These are phyloP conservation scores for Shinisaurus crocodilurus DNA, from an alignment of 2,113 vertebrate genomes.

Conservation along the genomic window DNA sequence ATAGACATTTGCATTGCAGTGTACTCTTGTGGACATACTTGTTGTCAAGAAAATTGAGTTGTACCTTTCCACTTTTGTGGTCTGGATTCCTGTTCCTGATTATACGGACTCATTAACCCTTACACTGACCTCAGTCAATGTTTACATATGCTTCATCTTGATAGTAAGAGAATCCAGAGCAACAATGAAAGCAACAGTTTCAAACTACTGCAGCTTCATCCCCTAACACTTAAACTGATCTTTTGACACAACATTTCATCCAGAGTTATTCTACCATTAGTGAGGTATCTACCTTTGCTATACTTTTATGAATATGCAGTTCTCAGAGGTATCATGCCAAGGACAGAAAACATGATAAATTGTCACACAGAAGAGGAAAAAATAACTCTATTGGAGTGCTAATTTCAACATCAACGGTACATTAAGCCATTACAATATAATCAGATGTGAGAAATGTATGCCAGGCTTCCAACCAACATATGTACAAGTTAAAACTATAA, in stretches of 20 bases:
- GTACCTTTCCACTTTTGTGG: neutral
- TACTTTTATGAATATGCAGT: neutral
- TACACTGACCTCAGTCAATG: neutral
- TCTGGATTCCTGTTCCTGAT: neutral
- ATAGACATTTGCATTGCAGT: neutral
- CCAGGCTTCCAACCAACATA: neutral
- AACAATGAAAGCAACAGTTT: neutral
- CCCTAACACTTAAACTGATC: neutral
- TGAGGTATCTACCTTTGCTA: neutral
- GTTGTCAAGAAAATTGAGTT: neutral
- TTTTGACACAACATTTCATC: neutral
- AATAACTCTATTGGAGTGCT: neutral
- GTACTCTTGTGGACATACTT: neutral
- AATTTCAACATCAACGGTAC: neutral
- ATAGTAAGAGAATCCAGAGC: neutral
- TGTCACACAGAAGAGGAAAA: neutral
- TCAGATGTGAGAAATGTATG: conserved; percentile 7
- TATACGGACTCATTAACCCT: neutral
- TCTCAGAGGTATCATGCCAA: neutral
- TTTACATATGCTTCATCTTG: neutral
- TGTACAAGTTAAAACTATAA: conserved; percentile 21
- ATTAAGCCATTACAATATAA: neutral
- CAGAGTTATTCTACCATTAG: neutral
- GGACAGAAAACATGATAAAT: neutral
- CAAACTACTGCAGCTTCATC: neutral